Percentiles rank a stretch among this genome's conserved stretches.
These are phyloP conservation scores for Knipowitschia caucasica DNA, from an alignment of 2,797 vertebrate species.

Conservation along the genomic window DNA sequence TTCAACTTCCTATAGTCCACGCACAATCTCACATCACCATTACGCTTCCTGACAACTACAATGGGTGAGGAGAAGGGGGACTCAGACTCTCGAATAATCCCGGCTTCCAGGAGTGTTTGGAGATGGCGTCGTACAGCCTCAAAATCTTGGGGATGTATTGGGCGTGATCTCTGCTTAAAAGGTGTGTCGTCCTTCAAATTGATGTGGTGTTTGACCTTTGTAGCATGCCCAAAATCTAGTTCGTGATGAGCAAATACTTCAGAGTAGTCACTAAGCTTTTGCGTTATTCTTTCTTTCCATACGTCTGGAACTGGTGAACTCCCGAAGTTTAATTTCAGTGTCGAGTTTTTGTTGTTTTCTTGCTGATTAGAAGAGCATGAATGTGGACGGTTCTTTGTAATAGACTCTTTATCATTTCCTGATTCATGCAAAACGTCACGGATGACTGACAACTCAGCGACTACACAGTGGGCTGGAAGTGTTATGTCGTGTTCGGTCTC, in stretches of 20 bases:
- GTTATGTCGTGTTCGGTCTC: conserved; percentile 10
- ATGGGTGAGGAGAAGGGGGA: too few species aligned
- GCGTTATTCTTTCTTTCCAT: background rate
- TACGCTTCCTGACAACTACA: too few species aligned
- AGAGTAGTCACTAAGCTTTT: background rate
- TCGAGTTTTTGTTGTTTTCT: background rate
- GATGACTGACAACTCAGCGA: background rate
- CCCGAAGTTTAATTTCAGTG: background rate
- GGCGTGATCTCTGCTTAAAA: background rate
- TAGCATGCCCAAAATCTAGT: conserved; percentile 14
- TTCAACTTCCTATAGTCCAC: too few species aligned
- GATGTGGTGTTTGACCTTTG: background rate
- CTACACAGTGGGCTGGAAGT: background rate
- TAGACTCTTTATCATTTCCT: too few species aligned
- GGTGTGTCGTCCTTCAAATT: background rate
- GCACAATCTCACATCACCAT: too few species aligned
- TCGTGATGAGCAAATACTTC: too few species aligned
- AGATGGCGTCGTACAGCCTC: background rate
- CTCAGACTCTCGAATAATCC: background rate
- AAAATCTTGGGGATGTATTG: background rate
- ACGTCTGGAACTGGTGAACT: background rate
- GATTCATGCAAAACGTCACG: background rate
- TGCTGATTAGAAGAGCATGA: background rate
- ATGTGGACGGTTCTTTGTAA: too few species aligned
- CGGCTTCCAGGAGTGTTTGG: background rate